These are phyloP conservation scores for Hyalella azteca DNA, from an alignment of 2,888 invertebrate species.

Conservation along the genomic window DNA sequence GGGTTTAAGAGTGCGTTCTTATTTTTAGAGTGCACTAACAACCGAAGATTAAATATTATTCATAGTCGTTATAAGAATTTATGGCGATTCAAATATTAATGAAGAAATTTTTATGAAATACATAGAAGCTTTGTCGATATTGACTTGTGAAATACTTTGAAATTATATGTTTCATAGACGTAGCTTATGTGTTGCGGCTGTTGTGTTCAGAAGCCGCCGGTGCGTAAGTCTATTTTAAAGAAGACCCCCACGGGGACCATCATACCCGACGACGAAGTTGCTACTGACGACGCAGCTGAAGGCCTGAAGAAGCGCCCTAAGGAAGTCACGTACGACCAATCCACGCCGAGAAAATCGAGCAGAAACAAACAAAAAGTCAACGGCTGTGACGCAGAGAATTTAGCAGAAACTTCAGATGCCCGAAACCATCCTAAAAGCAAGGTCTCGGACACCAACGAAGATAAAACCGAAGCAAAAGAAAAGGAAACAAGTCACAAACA, in stretches of 20 bases:
- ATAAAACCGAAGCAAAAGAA: not conserved
- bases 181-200: too few relatives aligned
- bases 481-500: not conserved
- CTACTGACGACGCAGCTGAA: not conserved
- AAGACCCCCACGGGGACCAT: slow-evolving; percentile 33
- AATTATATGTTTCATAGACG: too few relatives aligned
- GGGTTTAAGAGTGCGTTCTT: too few relatives aligned
- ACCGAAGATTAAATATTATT: too few relatives aligned
- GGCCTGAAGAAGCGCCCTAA: not conserved
- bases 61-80: too few relatives aligned
- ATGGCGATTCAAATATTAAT: too few relatives aligned
- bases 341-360: not conserved
- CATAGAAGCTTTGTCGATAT: too few relatives aligned
- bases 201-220: not conserved
- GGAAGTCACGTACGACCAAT: slow-evolving; percentile 25
- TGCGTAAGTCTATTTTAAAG: slow-evolving; percentile 32
- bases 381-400: not conserved
- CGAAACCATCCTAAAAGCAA: not conserved
- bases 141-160: too few relatives aligned
- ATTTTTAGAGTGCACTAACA: too few relatives aligned
- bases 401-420: not conserved
- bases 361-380: not conserved
- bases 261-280: not conserved
- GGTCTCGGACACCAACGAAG: not conserved
- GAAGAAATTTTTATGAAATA: too few relatives aligned